Conservation (phyloP, 2,113 vertebrate species). For the rat (Rattus norvegicus) region DNA sequence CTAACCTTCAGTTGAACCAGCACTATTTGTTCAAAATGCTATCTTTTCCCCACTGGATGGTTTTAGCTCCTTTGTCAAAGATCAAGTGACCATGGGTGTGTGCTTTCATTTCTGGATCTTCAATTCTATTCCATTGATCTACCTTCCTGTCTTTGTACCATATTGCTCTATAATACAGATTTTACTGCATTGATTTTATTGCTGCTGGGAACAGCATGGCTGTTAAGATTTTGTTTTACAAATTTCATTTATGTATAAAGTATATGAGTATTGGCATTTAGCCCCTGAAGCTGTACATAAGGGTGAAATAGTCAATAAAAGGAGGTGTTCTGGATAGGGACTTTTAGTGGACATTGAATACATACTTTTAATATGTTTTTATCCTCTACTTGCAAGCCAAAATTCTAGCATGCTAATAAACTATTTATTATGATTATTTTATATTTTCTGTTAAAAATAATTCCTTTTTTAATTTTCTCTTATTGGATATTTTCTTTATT, state of each 20-base stretch:
- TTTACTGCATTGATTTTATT: neutral
- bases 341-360: accelerated
- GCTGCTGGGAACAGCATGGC: neutral
- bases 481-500: too few relatives aligned
- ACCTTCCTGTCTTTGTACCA: too few relatives aligned
- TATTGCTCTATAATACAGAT: too few relatives aligned
- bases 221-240: neutral
- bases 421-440: neutral
- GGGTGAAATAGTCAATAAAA: accelerated
- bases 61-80: too few relatives aligned
- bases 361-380: neutral
- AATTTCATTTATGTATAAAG: neutral
- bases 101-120: too few relatives aligned
- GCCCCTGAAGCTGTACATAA: neutral
- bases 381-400: neutral
- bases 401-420: neutral
- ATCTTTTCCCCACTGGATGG: too few relatives aligned
- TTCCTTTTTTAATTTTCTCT: too few relatives aligned
- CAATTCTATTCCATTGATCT: too few relatives aligned
- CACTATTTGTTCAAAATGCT: too few relatives aligned
- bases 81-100: too few relatives aligned
- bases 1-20: too few relatives aligned
- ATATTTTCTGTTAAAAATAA: neutral
- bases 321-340: accelerated
- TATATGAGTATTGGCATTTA: accelerated